Conservation (phyloP, 2,113 vertebrate species). For the Lophura nycthemera region DNA sequence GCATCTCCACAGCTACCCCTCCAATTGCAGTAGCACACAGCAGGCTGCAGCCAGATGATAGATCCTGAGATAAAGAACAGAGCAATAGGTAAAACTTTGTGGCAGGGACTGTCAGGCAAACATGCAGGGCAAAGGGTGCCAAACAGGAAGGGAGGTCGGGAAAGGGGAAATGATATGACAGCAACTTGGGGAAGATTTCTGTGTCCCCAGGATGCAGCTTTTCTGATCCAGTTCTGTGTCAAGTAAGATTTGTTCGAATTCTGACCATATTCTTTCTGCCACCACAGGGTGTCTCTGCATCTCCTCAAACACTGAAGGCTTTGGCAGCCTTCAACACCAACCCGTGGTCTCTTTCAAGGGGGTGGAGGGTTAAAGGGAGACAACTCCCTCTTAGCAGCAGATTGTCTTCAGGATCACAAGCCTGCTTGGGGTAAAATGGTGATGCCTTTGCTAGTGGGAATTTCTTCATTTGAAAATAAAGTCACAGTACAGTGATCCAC, state of each 20-base stretch:
- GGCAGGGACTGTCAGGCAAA: background rate
- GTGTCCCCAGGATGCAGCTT: background rate
- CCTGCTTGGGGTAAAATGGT: background rate
- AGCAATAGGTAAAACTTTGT: background rate
- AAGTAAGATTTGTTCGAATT: background rate
- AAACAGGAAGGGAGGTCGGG: background rate
- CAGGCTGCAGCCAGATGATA: background rate
- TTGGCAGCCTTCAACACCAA: background rate
- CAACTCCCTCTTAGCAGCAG: background rate
- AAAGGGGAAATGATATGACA: background rate
- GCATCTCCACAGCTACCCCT: background rate
- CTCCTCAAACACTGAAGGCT: background rate
- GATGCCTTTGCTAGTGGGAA: background rate
- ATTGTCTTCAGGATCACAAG: background rate
- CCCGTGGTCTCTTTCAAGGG: background rate
- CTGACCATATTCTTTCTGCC: background rate
- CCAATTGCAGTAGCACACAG: background rate
- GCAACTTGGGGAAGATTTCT: background rate
- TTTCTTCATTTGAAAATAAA: background rate
- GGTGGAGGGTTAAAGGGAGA: background rate
- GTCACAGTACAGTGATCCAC: background rate
- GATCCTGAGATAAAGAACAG: background rate
- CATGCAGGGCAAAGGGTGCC: background rate
- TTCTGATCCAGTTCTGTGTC: background rate
- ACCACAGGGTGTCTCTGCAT: constrained; percentile 64